phyloP scores from a whole-genome alignment of 2,888 invertebrate genomes.

The Cistogaster globosa region DNA sequence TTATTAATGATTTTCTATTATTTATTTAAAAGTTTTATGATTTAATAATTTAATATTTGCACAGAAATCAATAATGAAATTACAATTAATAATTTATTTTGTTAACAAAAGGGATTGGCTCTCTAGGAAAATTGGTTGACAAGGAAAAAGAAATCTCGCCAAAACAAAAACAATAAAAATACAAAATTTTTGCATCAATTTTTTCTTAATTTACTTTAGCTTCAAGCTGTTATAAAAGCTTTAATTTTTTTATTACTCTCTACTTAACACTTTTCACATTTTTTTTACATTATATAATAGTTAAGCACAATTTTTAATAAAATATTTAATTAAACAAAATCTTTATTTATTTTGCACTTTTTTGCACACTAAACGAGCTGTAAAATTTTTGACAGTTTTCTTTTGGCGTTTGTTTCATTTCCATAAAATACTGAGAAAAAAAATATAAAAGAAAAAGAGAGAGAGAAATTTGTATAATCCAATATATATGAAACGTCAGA shows the following conservation, averaged over 20 bases:
- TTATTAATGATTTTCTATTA: not conserved
- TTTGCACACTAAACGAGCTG: constrained; percentile 23
- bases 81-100: constrained; percentile 13
- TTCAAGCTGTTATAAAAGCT: not conserved
- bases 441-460: not conserved
- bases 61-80: constrained; percentile 1
- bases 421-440: constrained; percentile 19
- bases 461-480: not conserved
- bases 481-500: constrained; percentile 47
- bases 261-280: not conserved
- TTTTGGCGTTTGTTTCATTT: constrained; percentile 63
- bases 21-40: not conserved
- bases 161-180: constrained; percentile 45
- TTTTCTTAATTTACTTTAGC: not conserved
- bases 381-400: constrained; percentile 63
- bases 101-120: constrained; percentile 69
- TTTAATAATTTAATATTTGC: not conserved
- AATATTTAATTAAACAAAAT: constrained; percentile 10
- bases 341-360: constrained; percentile 41
- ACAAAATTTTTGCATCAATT: constrained; percentile 15
- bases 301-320: not conserved
- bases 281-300: not conserved
- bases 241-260: not conserved
- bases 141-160: constrained; percentile 22
- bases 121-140: constrained; percentile 39